phyloP scores from a whole-genome alignment of 2,888 invertebrate genomes.

The Hypercompe scribonia region DNA sequence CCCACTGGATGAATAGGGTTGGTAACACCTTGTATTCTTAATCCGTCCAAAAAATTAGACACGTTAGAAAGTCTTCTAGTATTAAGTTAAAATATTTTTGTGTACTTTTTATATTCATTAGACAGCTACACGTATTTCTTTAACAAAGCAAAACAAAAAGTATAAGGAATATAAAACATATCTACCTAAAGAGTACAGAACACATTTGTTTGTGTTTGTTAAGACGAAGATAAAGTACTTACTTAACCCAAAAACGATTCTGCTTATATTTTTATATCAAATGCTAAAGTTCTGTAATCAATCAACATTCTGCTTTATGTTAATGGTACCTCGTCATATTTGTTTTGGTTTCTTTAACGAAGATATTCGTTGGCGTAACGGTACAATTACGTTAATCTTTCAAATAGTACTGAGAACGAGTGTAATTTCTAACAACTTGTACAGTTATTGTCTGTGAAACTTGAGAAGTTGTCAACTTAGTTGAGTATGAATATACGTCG shows the following conservation, averaged over 20 bases:
- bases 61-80: too few species aligned
- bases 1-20: too few species aligned
- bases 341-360: not conserved
- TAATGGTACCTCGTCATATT: slow-evolving; percentile 1
- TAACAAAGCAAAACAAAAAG: not conserved
- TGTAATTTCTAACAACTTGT: slow-evolving; percentile 10
- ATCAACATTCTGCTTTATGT: slow-evolving; percentile 12
- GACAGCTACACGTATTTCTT: not conserved
- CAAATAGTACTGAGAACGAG: not conserved
- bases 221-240: slow-evolving; percentile 21
- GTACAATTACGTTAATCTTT: slow-evolving; percentile 3
- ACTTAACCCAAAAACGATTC: slow-evolving; percentile 10
- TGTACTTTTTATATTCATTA: not conserved
- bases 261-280: slow-evolving; percentile 17
- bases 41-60: too few species aligned
- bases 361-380: not conserved
- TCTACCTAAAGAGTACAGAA: not conserved
- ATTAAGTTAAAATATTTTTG: too few species aligned
- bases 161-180: not conserved
- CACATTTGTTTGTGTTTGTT: slow-evolving; percentile 13
- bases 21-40: too few species aligned
- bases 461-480: slow-evolving; percentile 36
- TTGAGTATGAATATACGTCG: slow-evolving; percentile 28
- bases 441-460: slow-evolving; percentile 24
- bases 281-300: slow-evolving; percentile 13